Evolutionary conservation across 53 echinoderm and acorn worm genomes (phyloP), one percentile per base, ranked within the genome.

Genomic region (Zoroaster sp.): DNA sequence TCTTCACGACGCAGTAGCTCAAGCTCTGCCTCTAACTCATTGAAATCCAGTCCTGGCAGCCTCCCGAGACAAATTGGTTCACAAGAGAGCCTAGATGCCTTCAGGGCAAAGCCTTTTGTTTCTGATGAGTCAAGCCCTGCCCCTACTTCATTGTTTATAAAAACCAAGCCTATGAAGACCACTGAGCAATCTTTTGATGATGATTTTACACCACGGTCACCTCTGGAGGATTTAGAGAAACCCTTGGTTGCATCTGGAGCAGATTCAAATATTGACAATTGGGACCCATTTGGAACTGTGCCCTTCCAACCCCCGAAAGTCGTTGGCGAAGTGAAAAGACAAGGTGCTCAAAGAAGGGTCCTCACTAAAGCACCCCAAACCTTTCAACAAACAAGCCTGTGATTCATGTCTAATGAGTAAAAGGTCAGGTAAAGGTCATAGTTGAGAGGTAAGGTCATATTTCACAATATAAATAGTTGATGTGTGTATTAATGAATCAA

Each of bases 11-110:
- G 89, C 15, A 96, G 96, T 45, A 94, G 94, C 39, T 95, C 99
- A 51, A 99, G 99, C 74, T 98, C 98, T 5, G 92, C 92, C 55
- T 94, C 94, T 69, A 96, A 95, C 90, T 94, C 95, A 18, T 73
- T 95, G 52, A 99, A 99, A 82, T 99, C 99, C 13, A 99, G 99
- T 71, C 99, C 99, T 0, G 93, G 95, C 69, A 95, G 91, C 55
- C 92, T 93, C 44, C 98, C 95, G 3, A 90, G 97, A 4, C 75
- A 91, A 18, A 90, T 91, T 17, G 94, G 95, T 35, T 97, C 97
- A 9, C 95, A 95, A 65, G 97, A 97, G 86, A 92, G 92, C 52
- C 89, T 97, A 14, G 99, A 99, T 46, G 94, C 94, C 25, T 94
- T 96, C 25, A 92, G 96, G 37, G 89, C 92, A 3, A 89, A 90